A percentile compares a stretch with the other conserved stretches of the same genome.
phyloP scores from a whole-genome alignment of 2,888 invertebrate species.

The Psococerastis gibbosa region DNA sequence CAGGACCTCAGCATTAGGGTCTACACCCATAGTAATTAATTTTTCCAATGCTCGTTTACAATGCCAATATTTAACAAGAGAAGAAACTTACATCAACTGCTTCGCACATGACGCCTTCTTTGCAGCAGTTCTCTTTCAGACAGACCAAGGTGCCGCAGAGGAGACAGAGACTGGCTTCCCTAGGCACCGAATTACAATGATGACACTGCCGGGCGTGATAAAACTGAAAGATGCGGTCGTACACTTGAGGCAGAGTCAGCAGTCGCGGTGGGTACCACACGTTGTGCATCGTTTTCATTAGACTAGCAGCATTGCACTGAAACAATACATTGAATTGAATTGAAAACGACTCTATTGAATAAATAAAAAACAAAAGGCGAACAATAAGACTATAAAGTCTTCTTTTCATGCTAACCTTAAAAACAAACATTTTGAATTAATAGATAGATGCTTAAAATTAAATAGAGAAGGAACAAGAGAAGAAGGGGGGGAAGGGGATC shows the following conservation, averaged over 20 bases:
- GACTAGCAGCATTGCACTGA: constrained; percentile 40
- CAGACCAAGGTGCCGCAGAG: constrained; percentile 86
- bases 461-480: no score
- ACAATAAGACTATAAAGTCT: no score
- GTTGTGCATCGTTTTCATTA: constrained; percentile 54
- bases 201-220: constrained; percentile 80
- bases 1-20: no score
- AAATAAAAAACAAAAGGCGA: no score
- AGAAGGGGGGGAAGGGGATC: no score
- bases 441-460: no score
- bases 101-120: constrained; percentile 64
- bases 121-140: constrained; percentile 73
- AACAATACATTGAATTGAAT: constrained; percentile 18
- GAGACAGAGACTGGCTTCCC: constrained; percentile 80
- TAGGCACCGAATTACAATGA: constrained; percentile 76
- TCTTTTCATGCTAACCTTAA: no score
- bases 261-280: constrained; percentile 67
- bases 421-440: no score
- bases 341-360: no score
- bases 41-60: no score
- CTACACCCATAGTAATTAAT: no score
- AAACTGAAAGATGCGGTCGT: constrained; percentile 80
- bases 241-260: constrained; percentile 69
- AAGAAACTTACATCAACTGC: constrained; percentile 45
- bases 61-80: no score